Evolutionary conservation across 2,113 vertebrate genomes (phyloP), one percentile per base, ranked within the genome.

Genomic region (Tenrec ecaudatus): DNA sequence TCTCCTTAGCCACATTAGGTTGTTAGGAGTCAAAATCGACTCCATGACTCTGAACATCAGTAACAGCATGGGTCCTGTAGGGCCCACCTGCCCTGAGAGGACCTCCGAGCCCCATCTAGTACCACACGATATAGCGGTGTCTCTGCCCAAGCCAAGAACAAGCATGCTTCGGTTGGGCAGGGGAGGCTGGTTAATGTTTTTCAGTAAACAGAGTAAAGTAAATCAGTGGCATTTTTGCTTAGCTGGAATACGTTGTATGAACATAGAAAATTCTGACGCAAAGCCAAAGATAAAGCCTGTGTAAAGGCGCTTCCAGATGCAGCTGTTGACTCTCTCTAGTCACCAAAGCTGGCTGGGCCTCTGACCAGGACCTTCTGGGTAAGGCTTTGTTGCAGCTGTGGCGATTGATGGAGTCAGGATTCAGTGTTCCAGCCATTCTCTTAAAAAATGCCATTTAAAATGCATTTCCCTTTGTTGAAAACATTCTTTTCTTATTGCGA

Each of bases 81-180:
- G 33, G 76, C 14, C 19, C n/a, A 4, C 33, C 19, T 77, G 79
- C 19, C 12, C n/a, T 2, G 3, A 36, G 53, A 88, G 10, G 68
- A 22, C 19, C 15, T 92, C 58, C 83, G 75, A 83, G 84, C 60
- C 19, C 57, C 25, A 77, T 58, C 40, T 53, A 91, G 14, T 23
- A 53, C 68, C 82, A 53, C 6, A 33, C 66, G n/a, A 88, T 92
- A 78, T 60, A 80, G 22, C 25, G 60, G 88, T 96, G 88, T 80
- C 75, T 95, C 31, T 33, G 19, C 57, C n/a, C 40, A 78, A 47
- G 73, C 7, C 7, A 79, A 92, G 83, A 62, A 86, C 82, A 83
- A 4, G 40, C 40, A 40, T 79, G 15, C 82, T 88, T 81, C 60
- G 62, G 33, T 29, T 92, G 92, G 88, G 83, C 83, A 75, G 8